phyloP scores from a whole-genome alignment of 2,113 vertebrate species.

The Tenrec ecaudatus region DNA sequence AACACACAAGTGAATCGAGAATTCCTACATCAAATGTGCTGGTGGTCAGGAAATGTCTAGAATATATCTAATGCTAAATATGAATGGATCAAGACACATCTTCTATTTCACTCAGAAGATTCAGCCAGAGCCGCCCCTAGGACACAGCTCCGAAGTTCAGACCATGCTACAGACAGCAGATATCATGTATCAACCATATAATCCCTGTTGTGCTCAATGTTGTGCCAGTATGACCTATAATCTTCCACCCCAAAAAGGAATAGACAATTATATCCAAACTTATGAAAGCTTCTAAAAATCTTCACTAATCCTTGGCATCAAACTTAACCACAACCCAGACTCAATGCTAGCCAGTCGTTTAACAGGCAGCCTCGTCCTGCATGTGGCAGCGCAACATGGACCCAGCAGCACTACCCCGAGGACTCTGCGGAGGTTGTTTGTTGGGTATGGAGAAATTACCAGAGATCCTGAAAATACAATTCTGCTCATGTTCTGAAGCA shows the following conservation, averaged over 20 bases:
- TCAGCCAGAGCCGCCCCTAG: background rate
- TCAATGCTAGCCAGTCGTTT: no score
- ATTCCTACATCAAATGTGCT: background rate
- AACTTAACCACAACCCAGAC: background rate
- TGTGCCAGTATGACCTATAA: background rate
- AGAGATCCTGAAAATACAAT: conserved; percentile 37
- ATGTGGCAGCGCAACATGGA: no score
- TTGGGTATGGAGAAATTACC: conserved; percentile 7
- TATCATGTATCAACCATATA: background rate
- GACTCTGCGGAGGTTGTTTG: background rate
- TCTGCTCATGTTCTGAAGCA: background rate
- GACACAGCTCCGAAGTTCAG: conserved; percentile 24
- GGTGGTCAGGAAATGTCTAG: background rate
- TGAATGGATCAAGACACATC: conserved; percentile 10
- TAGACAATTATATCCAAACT: background rate
- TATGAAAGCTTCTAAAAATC: background rate
- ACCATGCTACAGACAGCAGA: background rate
- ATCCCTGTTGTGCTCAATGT: background rate
- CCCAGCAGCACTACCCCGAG: no score
- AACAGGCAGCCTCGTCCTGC: no score
- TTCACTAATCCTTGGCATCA: conserved; percentile 18
- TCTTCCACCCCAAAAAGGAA: background rate
- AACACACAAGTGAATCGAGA: background rate
- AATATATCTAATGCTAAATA: background rate
- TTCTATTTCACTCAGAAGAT: conserved; percentile 4